phyloP scores from a whole-genome alignment of 2,113 vertebrate genomes.

The Bambusicola thoracicus region DNA sequence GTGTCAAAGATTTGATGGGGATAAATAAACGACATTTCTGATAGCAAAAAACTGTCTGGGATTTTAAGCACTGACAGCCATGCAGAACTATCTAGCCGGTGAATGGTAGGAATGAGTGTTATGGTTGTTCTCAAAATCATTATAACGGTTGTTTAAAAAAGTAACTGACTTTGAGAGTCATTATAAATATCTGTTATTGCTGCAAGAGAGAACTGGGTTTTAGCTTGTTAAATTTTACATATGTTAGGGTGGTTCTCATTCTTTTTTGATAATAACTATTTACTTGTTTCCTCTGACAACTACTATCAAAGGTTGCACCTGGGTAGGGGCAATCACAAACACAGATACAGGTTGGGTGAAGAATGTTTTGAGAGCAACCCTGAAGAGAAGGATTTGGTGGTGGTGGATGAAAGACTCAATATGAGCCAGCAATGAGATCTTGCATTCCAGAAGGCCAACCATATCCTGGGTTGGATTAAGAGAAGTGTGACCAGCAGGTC shows the following conservation, averaged over 20 bases:
- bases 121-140: background rate
- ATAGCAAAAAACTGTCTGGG: background rate
- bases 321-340: too few species aligned
- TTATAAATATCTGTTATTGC: background rate
- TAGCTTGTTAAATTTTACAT: background rate
- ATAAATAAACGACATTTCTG: background rate
- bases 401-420: too few species aligned
- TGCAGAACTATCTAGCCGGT: background rate
- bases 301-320: background rate
- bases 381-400: too few species aligned
- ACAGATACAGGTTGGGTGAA: too few species aligned
- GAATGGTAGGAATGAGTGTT: background rate
- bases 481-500: too few species aligned
- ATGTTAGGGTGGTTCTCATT: background rate
- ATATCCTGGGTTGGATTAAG: too few species aligned
- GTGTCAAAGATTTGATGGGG: background rate
- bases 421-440: too few species aligned
- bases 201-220: background rate
- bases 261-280: background rate
- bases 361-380: too few species aligned
- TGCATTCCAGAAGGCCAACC: too few species aligned
- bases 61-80: background rate
- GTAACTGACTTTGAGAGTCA: constrained; percentile 20
- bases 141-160: background rate
- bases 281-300: background rate